These are phyloP conservation scores for Calidris pugnax DNA, from an alignment of 2,113 vertebrate genomes.

Conservation along the genomic window DNA sequence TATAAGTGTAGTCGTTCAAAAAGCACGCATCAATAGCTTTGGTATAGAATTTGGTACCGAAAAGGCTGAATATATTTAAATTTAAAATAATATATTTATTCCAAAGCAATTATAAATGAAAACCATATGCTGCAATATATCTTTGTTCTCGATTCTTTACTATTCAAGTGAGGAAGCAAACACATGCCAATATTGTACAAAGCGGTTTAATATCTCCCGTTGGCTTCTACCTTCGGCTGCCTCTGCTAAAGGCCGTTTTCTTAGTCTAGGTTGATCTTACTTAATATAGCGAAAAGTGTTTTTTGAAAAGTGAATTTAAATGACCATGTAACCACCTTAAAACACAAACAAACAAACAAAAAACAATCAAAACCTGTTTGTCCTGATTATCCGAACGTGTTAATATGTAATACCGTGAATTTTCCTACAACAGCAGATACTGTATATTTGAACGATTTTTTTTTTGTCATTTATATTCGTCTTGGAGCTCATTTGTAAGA, in stretches of 20 bases:
- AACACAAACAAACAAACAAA: neutral
- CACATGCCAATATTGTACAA: constrained; percentile 37
- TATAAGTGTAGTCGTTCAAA: constrained; percentile 33
- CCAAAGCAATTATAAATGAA: constrained; percentile 79
- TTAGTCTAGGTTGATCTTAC: constrained; percentile 25
- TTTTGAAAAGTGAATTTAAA: constrained; percentile 37
- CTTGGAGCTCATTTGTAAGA: constrained; percentile 73
- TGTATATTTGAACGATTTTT: constrained; percentile 66
- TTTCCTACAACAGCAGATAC: constrained; percentile 70
- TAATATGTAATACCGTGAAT: constrained; percentile 54
- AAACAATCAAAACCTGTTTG: neutral
- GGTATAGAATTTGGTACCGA: constrained; percentile 66
- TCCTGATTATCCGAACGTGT: constrained; percentile 53
- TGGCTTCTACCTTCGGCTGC: constrained; percentile 50
- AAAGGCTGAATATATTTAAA: constrained; percentile 81
- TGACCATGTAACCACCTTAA: constrained; percentile 6
- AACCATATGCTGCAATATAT: constrained; percentile 75
- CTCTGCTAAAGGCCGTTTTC: constrained; percentile 47
- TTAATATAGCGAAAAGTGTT: constrained; percentile 29
- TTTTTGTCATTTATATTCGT: constrained; percentile 67
- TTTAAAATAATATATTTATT: constrained; percentile 85
- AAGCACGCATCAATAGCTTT: constrained; percentile 61
- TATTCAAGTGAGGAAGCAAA: constrained; percentile 52
- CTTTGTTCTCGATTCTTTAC: constrained; percentile 62
- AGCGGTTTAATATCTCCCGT: constrained; percentile 40